phyloP scores from a whole-genome alignment of 2,888 invertebrate genomes.

The Eristalinus aeneus region DNA sequence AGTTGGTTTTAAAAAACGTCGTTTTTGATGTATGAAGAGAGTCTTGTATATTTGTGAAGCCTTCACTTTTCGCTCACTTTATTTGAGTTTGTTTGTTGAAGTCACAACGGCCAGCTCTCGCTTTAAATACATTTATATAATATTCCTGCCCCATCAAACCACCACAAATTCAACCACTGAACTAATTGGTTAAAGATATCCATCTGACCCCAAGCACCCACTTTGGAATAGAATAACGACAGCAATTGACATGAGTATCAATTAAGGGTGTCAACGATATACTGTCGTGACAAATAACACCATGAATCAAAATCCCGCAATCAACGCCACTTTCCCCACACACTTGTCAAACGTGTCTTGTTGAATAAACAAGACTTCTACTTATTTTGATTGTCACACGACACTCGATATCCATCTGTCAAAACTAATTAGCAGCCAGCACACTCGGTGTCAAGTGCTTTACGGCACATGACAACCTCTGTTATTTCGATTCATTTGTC shows the following conservation, averaged over 20 bases:
- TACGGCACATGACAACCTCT: constrained; percentile 24
- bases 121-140: no score
- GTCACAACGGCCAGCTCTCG: no score
- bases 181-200: background rate
- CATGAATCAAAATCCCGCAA: constrained; percentile 2
- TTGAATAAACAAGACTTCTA: constrained; percentile 39
- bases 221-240: constrained; percentile 1
- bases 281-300: background rate
- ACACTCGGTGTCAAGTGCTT: constrained; percentile 19
- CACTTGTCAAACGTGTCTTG: constrained; percentile 15
- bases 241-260: background rate
- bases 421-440: constrained; percentile 36
- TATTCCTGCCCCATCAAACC: background rate
- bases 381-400: background rate
- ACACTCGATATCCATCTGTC: constrained; percentile 13
- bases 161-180: background rate
- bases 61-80: no score
- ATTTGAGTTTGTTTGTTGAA: no score
- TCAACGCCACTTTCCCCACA: background rate
- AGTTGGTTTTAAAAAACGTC: no score
- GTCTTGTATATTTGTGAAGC: no score
- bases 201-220: background rate
- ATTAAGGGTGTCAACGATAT: background rate
- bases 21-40: no score
- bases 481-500: background rate